Conservation (phyloP, 2,888 invertebrate species). For the Melanchra persicariae region DNA sequence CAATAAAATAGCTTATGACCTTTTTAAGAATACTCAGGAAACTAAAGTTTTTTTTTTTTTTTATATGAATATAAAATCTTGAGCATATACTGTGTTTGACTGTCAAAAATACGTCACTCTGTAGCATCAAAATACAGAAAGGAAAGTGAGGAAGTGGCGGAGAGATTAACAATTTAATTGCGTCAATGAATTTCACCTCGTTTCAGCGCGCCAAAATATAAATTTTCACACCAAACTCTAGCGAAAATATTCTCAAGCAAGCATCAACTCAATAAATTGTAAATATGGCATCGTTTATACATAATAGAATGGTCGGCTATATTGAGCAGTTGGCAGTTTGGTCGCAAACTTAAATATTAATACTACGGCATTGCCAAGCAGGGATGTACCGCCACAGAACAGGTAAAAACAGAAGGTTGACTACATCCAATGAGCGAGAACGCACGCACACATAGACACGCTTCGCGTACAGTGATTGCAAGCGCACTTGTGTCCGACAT, state of each 20-base stretch:
- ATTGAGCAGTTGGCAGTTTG: conserved; percentile 22
- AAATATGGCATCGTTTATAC: conserved; percentile 32
- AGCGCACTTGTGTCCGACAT: background rate
- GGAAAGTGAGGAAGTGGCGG: background rate
- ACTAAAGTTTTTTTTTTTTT: no score
- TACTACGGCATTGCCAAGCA: conserved; percentile 8
- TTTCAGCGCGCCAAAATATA: conserved; percentile 1
- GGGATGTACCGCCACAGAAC: background rate
- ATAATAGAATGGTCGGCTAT: conserved; percentile 36
- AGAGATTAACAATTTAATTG: background rate
- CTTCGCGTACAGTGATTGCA: background rate
- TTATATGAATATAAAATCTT: background rate
- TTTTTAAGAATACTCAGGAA: no score
- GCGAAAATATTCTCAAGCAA: conserved; percentile 4
- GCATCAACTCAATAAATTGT: conserved; percentile 27
- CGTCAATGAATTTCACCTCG: background rate
- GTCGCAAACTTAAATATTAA: conserved; percentile 56
- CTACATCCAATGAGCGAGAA: background rate
- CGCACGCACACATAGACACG: background rate
- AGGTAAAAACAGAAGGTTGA: background rate
- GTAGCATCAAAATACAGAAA: background rate
- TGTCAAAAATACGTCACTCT: background rate
- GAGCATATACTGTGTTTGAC: background rate
- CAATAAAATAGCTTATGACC: no score
- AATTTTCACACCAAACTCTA: conserved; percentile 2